Base-by-base conservation (phyloP, 2,888 invertebrate genomes). In the Drosophila paramelanica region DNA sequence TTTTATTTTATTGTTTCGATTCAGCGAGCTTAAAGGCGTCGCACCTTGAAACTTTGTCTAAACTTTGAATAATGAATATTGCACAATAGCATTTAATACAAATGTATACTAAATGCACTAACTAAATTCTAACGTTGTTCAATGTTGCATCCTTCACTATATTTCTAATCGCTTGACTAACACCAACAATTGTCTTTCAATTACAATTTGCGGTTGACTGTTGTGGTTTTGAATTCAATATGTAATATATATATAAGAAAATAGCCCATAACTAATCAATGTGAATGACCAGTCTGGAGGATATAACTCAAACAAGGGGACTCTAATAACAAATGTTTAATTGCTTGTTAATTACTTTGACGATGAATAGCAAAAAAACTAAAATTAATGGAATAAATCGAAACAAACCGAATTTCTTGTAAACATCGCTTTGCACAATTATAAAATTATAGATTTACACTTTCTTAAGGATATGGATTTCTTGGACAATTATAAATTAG, bases 131-230 rank as follows among this genome's bases (percentile, higher is more conserved):
- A 50, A 42, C 50, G 49, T 70, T 17, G 17, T 82, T 81, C 85
- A 82, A 84, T 82, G 88, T 60, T 76, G 66, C 55, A 82, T 84
- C 85, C 81, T 88, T 81, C 75, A 76, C 84, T 73, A 73, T 84
- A 84, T 75, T 84, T 78, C 71, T 84, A 68, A 68, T 61, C 75
- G 82, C 81, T 87, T 84, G 79, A 84, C 69, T 84, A 76, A 81
- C 61, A 58, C 64, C 67, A 72, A 66, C 67, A 72, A 66, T 68
- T 59, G 56, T 66, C 64, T 66, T 65, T 62, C 71, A 81, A 84
- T 87, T 84, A 67, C 85, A 67, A 65, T 42, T 74, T 82, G 85
- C 71, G 88, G 82, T 79, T 75, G 64, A 43, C 61, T 67, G 64
- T 64, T 75, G 67, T 51, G 72, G 67, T 67, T 60, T 42, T 25